These are phyloP conservation scores for Polia nebulosa DNA, from an alignment of 2,888 invertebrate genomes.

Conservation along the genomic window DNA sequence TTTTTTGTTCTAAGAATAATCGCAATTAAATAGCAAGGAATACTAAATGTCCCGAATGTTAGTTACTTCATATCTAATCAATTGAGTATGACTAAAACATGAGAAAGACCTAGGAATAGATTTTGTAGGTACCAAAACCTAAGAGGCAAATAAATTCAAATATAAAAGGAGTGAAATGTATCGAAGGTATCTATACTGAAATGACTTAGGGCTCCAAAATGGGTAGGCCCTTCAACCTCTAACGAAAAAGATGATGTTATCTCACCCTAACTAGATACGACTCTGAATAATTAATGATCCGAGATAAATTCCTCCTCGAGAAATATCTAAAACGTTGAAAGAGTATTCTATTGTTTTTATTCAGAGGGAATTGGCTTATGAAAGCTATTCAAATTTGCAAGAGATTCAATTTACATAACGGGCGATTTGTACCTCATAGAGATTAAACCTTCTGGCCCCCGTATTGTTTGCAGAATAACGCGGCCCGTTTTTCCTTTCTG, in stretches of 20 bases:
- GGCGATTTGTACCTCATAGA: conserved; percentile 88
- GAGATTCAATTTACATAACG: conserved; percentile 90
- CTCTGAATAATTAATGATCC: conserved; percentile 76
- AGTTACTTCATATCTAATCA: neutral
- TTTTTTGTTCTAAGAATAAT: neutral
- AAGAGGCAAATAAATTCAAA: conserved; percentile 31
- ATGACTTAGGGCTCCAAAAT: conserved; percentile 30
- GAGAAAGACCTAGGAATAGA: neutral
- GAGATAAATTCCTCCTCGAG: conserved; percentile 76
- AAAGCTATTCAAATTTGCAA: conserved; percentile 89
- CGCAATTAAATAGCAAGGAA: neutral
- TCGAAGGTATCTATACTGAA: conserved; percentile 1
- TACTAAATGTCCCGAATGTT: neutral
- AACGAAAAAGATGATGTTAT: conserved; percentile 59
- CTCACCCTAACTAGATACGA: conserved; percentile 65
- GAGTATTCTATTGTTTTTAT: conserved; percentile 87
- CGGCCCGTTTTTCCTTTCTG: conserved; percentile 72
- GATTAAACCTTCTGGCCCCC: conserved; percentile 81
- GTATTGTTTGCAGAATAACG: conserved; percentile 79
- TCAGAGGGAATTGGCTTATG: conserved; percentile 87
- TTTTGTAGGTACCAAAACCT: neutral
- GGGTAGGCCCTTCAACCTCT: conserved; percentile 16
- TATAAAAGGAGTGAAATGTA: conserved; percentile 19
- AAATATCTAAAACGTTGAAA: conserved; percentile 80
- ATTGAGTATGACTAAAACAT: conserved; percentile 25